Evolutionary conservation across 2,797 vertebrate genomes (phyloP).

Genomic region (Neosalanx taihuensis): DNA sequence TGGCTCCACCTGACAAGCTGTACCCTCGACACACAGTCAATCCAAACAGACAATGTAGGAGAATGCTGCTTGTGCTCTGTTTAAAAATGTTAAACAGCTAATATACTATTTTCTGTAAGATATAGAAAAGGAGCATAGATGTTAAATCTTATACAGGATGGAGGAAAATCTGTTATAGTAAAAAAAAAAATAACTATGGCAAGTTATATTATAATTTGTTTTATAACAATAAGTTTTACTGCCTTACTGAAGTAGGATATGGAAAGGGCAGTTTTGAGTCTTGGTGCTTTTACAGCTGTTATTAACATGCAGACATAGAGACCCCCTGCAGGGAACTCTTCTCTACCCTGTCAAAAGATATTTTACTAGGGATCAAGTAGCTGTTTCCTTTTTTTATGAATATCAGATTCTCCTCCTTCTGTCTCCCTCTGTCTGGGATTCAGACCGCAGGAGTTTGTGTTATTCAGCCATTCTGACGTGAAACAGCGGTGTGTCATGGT

Average conservation of each 20-base stretch:
- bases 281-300: conserved; percentile 33
- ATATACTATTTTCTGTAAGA: conserved; percentile 1
- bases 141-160: background rate
- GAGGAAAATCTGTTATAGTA: background rate
- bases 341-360: conserved; percentile 32
- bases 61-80: background rate
- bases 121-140: background rate
- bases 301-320: conserved; percentile 26
- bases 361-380: conserved; percentile 47
- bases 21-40: conserved; percentile 27
- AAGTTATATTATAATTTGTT: too few species aligned
- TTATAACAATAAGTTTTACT: conserved; percentile 24
- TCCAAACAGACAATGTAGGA: conserved; percentile 27
- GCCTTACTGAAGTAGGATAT: conserved; percentile 19
- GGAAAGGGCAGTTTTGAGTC: conserved; percentile 20
- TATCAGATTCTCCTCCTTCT: conserved; percentile 6
- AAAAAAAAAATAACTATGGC: conserved; percentile 19
- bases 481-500: conserved; percentile 52
- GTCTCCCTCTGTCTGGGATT: background rate
- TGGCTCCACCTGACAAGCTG: conserved; percentile 26
- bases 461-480: conserved; percentile 27
- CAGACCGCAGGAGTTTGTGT: background rate
- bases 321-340: conserved; percentile 40
- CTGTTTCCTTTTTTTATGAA: conserved; percentile 16
- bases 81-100: background rate